Evolutionary conservation across 1,140 invertebrate genomes (phyloP).

Genomic region (Theocolax elegans): DNA sequence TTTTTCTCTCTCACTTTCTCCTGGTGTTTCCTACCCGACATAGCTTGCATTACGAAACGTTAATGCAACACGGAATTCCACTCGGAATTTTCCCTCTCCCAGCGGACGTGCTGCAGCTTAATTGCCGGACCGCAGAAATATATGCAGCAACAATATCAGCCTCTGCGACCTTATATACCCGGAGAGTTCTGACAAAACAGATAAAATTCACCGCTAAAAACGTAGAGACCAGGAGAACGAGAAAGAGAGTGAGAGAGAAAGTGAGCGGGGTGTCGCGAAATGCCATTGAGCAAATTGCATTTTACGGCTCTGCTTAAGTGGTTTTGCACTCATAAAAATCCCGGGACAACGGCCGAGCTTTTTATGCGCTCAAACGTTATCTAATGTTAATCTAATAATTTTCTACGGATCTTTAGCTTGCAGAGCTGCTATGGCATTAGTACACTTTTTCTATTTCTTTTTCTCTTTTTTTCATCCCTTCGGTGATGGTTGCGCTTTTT

Average conservation of each 20-base stretch:
- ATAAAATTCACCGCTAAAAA: neutral
- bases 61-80: conserved; percentile 36
- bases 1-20: neutral
- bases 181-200: neutral
- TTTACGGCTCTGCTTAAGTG: neutral
- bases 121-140: conserved; percentile 12
- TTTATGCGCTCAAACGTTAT: too few species aligned
- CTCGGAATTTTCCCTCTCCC: conserved; percentile 24
- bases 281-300: neutral
- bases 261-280: neutral
- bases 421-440: neutral
- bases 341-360: neutral
- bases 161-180: neutral
- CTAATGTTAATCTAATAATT: conserved; percentile 17
- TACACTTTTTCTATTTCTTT: neutral
- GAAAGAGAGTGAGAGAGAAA: neutral
- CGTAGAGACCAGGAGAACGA: neutral
- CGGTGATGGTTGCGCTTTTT: neutral
- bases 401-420: neutral
- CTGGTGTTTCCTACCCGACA: neutral
- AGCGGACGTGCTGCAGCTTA: conserved; percentile 17
- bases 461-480: neutral
- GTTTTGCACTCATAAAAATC: conserved; percentile 2
- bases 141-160: neutral
- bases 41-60: conserved; percentile 25